Conservation (phyloP, 2,888 invertebrate genomes). For the Megamerina dolium region DNA sequence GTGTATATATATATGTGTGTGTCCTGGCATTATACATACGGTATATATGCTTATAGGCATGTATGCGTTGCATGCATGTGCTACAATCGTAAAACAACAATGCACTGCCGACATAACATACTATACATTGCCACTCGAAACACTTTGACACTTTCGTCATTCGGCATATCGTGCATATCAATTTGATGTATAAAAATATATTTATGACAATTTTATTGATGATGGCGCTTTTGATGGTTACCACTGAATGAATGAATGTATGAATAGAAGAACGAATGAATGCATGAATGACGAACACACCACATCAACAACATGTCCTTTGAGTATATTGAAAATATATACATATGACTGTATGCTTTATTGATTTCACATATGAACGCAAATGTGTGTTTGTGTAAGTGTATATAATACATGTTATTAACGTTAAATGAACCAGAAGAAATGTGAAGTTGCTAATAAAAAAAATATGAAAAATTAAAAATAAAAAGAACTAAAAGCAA, state of each 20-base stretch:
- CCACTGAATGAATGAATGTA: no score
- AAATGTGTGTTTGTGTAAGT: background rate
- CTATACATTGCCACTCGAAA: background rate
- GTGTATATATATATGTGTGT: background rate
- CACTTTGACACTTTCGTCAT: slow-evolving; percentile 11
- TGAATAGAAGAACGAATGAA: no score
- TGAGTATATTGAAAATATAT: no score
- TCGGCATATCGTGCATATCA: slow-evolving; percentile 16
- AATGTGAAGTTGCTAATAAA: no score
- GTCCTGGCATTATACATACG: no score
- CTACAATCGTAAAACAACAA: slow-evolving; percentile 4
- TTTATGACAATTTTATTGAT: slow-evolving; percentile 42
- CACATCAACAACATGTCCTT: no score
- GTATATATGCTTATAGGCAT: no score
- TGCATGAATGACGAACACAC: background rate
- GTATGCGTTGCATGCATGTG: background rate
- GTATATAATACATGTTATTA: no score
- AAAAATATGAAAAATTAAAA: no score
- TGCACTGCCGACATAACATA: background rate
- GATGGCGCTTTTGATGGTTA: background rate
- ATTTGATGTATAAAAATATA: slow-evolving; percentile 26
- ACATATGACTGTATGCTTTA: background rate
- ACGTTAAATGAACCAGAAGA: no score
- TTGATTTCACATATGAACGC: background rate
- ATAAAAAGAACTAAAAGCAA: slow-evolving; percentile 30